These are phyloP conservation scores for Hippocampus kuda DNA, from an alignment of 2,797 vertebrate species.

Conservation along the genomic window DNA sequence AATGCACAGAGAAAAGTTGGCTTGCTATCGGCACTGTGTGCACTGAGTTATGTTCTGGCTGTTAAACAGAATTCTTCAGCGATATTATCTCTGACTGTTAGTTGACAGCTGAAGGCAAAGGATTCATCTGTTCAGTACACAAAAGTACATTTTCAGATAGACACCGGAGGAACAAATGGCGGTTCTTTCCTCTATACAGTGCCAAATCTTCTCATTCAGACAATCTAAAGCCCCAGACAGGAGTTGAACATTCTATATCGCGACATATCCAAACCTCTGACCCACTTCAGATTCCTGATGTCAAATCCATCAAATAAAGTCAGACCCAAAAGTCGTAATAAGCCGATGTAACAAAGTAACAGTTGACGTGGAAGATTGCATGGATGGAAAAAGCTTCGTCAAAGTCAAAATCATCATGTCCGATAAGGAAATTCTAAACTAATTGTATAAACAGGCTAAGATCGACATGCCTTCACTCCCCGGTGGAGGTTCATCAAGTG, in stretches of 20 bases:
- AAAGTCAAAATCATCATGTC: not conserved
- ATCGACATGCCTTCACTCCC: not conserved
- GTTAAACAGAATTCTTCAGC: constrained; percentile 60
- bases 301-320: not conserved
- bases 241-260: not conserved
- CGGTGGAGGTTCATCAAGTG: not conserved
- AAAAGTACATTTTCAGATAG: constrained; percentile 6
- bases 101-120: constrained; percentile 11
- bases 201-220: not conserved
- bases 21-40: constrained; percentile 22
- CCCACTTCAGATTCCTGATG: not conserved
- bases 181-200: not conserved
- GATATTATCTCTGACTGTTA: constrained; percentile 62
- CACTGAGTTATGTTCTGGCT: constrained; percentile 61
- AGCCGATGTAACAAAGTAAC: not conserved
- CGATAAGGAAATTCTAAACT: not conserved
- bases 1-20: not conserved
- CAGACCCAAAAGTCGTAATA: not conserved
- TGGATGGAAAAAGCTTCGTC: not conserved
- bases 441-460: not conserved
- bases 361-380: not conserved
- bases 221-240: not conserved
- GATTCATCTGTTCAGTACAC: not conserved
- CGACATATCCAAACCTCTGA: not conserved
- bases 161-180: not conserved